Conservation (phyloP, 2,888 invertebrate genomes). For the Syrphus vitripennis region DNA sequence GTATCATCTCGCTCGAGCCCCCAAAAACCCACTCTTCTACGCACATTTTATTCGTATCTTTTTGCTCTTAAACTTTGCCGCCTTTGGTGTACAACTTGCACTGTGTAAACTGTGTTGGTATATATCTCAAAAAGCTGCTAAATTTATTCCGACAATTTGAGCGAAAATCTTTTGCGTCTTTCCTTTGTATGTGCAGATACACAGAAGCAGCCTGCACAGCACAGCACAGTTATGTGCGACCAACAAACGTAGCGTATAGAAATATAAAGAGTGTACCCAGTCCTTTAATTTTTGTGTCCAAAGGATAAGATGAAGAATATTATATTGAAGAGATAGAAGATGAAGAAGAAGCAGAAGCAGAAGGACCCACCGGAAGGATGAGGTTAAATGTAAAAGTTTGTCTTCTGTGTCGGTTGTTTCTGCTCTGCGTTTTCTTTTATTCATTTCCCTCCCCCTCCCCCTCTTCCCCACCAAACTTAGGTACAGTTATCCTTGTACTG, state of each 20-base stretch:
- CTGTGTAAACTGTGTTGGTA: constrained; percentile 15
- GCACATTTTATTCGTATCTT: constrained; percentile 23
- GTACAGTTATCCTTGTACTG: background rate
- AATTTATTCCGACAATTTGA: constrained; percentile 70
- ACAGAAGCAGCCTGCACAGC: background rate
- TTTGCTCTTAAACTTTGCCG: constrained; percentile 11
- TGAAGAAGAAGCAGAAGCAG: constrained; percentile 25
- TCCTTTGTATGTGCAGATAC: constrained; percentile 19
- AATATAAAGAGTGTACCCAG: background rate
- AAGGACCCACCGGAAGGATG: constrained; percentile 65
- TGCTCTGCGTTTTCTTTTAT: constrained; percentile 54
- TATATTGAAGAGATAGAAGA: constrained; percentile 43
- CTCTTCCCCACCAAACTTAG: background rate
- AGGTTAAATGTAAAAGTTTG: constrained; percentile 72
- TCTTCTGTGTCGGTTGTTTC: constrained; percentile 53
- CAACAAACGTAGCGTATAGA: background rate
- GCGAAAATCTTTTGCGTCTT: constrained; percentile 61
- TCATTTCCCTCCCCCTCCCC: background rate
- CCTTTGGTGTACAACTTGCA: background rate
- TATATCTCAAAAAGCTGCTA: constrained; percentile 13
- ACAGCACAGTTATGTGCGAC: background rate
- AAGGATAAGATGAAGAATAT: constrained; percentile 64
- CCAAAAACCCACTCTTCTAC: background rate
- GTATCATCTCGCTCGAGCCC: background rate
- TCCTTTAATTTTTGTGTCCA: constrained; percentile 57